Percentiles rank a stretch among this genome's conserved stretches.
These are phyloP conservation scores for Crocallis elinguaria DNA, from an alignment of 2,888 invertebrate genomes.

Conservation along the genomic window DNA sequence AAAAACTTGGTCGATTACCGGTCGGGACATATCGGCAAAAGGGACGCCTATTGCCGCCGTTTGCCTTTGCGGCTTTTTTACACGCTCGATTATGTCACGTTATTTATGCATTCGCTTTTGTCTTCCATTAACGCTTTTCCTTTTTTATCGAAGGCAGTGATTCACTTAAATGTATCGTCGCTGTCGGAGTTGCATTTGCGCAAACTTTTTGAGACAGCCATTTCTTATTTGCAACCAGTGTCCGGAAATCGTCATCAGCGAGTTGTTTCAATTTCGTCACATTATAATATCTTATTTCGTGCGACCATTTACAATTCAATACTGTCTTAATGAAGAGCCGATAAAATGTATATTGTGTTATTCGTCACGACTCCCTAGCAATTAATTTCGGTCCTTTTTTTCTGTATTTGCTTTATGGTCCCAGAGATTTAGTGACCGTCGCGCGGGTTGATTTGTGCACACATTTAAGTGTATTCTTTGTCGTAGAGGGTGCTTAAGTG, in stretches of 20 bases:
- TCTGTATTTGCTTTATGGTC: constrained; percentile 70
- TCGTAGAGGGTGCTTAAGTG: constrained; percentile 64
- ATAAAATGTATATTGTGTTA: constrained; percentile 80
- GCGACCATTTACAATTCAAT: constrained; percentile 81
- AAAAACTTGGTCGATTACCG: constrained; percentile 82
- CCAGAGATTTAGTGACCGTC: constrained; percentile 71
- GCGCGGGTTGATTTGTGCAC: constrained; percentile 72
- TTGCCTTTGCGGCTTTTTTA: constrained; percentile 62
- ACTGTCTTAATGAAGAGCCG: constrained; percentile 77
- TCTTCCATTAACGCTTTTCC: constrained; percentile 75
- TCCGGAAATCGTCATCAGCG: constrained; percentile 66
- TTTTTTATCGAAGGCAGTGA: constrained; percentile 66
- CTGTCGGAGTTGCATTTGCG: constrained; percentile 53
- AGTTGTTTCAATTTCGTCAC: constrained; percentile 73
- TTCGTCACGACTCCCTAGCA: constrained; percentile 71
- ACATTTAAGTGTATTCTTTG: constrained; percentile 71
- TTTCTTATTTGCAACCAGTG: constrained; percentile 53
- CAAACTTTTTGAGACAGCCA: constrained; percentile 59
- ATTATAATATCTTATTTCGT: constrained; percentile 68
- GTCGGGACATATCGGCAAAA: constrained; percentile 58
- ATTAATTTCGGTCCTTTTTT: constrained; percentile 75
- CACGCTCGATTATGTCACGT: constrained; percentile 73
- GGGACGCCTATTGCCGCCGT: constrained; percentile 51
- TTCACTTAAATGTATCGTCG: constrained; percentile 66
- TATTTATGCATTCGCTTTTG: constrained; percentile 81